Base-by-base conservation (phyloP, 2,113 vertebrate genomes). In the Nansenia antarctica region DNA sequence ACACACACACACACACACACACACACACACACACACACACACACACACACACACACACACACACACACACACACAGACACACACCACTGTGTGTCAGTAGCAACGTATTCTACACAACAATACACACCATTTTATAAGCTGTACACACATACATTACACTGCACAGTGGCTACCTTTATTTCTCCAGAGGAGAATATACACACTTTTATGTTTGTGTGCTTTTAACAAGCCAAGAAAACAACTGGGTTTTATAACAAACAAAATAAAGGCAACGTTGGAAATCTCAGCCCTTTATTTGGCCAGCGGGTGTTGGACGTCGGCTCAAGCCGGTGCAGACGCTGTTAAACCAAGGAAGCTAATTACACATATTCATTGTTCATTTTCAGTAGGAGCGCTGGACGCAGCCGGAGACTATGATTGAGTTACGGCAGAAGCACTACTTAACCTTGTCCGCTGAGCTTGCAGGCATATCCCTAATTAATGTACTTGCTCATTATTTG, bases 201-300 rank as follows among this genome's bases (percentile, higher is more conserved):
- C 14, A 30, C 20, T 84, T 88, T 88, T 82, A 87, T 90, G 83
- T 81, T 79, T 67, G n/a, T n/a, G n/a, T n/a, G n/a, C 63, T 64
- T 84, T 86, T 84, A 86, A 89, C 76, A 73, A 84, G 86, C 68
- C 70, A 76, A 64, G 22, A 82, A 76, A 85, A 87, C 82, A 89
- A 85, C 86, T 84, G 77, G 79, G 62, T 45, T 84, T 87, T 86
- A 85, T 85, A 82, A 66, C 62, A 86, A 80, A 83, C 69, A 74
- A 34, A 85, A 76, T 67, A 52, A 22, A 70, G 66, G 65, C 58
- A 63, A 77, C 54, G 72, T 70, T 71, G 78, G 79, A 80, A 82
- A 82, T 76, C 74, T 57, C 66, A 69, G 70, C 70, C 64, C 65
- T 79, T 84, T 79, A 68, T 81, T 83, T 82, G 66, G 80, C 79